Evolutionary conservation across 2,888 invertebrate genomes (phyloP).

Genomic region (Tipula vernalis): DNA sequence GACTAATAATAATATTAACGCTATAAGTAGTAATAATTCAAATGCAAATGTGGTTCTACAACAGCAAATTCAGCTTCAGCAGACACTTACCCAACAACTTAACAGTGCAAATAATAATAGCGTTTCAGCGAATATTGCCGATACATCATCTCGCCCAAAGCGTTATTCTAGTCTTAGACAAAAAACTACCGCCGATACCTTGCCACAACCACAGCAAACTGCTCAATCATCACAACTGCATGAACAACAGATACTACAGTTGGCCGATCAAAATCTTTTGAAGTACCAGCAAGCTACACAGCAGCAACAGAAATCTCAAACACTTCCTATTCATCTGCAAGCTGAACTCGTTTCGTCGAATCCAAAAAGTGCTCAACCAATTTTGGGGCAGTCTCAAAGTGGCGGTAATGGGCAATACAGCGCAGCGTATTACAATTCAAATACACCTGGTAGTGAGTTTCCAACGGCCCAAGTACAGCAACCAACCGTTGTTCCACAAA

Average conservation of each 20-base stretch:
- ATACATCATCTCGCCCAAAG: conserved; percentile 41
- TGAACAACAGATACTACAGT: not conserved
- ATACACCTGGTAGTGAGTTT: conserved; percentile 18
- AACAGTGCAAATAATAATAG: conserved; percentile 18
- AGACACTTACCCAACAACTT: conserved; percentile 16
- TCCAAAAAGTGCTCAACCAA: not conserved
- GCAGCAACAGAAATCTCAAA: conserved; percentile 23
- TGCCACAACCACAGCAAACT: conserved; percentile 20
- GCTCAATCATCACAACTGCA: conserved; percentile 7
- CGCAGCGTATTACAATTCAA: conserved; percentile 22
- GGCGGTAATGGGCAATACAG: conserved; percentile 22
- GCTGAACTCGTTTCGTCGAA: not conserved
- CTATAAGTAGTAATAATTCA: not conserved
- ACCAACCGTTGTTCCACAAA: not conserved
- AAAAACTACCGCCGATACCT: conserved; percentile 32
- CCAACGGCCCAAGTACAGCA: not conserved
- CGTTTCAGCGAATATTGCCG: conserved; percentile 14
- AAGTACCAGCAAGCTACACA: conserved; percentile 21
- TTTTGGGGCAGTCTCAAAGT: conserved; percentile 15
- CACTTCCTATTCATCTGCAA: conserved; percentile 20
- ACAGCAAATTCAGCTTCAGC: conserved; percentile 19
- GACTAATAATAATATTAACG: conserved; percentile 24
- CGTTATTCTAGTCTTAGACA: conserved; percentile 56
- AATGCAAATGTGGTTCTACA: conserved; percentile 6
- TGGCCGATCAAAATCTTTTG: conserved; percentile 16